Conservation (phyloP, 2,797 vertebrate species). For the Pseudochromis fuscus region DNA sequence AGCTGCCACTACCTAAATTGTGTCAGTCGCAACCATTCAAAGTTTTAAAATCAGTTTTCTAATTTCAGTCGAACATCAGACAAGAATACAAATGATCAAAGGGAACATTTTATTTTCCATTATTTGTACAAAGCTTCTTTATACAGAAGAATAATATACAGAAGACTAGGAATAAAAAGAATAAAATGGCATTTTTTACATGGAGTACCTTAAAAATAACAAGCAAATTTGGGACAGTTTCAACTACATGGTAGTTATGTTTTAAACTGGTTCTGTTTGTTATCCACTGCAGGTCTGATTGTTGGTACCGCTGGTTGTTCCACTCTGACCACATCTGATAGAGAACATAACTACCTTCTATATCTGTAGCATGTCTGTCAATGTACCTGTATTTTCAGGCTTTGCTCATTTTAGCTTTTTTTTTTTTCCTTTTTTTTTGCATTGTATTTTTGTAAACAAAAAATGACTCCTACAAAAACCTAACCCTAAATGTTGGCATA, state of each 20-base stretch:
- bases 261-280: constrained; percentile 54
- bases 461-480: constrained; percentile 38
- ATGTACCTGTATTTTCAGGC: constrained; percentile 78
- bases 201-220: constrained; percentile 77
- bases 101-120: constrained; percentile 70
- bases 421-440: constrained; percentile 31
- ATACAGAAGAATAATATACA: constrained; percentile 80
- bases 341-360: constrained; percentile 67
- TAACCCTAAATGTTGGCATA: constrained; percentile 58
- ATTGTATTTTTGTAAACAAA: constrained; percentile 66
- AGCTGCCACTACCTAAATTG: neutral
- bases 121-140: constrained; percentile 83
- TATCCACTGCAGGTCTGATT: constrained; percentile 44
- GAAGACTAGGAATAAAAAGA: constrained; percentile 51
- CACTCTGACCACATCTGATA: constrained; percentile 26
- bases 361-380: constrained; percentile 74
- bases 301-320: constrained; percentile 26
- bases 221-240: constrained; percentile 78
- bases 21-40: neutral
- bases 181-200: constrained; percentile 74
- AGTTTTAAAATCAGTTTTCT: neutral
- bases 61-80: constrained; percentile 3
- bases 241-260: constrained; percentile 84
- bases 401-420: constrained; percentile 46
- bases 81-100: constrained; percentile 44